These are phyloP conservation scores for Petrocephalus sullivani DNA, from an alignment of 2,797 vertebrate genomes.

Conservation along the genomic window DNA sequence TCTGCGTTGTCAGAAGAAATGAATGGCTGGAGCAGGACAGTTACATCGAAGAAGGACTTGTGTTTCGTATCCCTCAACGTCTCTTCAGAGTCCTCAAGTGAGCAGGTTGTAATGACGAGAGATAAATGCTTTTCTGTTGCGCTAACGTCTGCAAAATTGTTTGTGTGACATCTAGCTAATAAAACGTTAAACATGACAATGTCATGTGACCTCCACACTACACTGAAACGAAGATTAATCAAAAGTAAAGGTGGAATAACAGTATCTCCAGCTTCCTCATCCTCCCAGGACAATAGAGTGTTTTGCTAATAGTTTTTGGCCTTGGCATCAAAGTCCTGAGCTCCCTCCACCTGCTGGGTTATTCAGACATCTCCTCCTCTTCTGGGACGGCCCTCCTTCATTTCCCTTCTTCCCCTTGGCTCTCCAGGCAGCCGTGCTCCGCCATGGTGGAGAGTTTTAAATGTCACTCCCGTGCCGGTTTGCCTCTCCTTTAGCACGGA, in stretches of 20 bases:
- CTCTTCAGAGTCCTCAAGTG: not conserved
- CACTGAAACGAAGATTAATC: not conserved
- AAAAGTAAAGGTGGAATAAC: not conserved
- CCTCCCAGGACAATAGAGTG: not conserved
- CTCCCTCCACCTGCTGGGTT: not conserved
- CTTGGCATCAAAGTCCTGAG: not conserved
- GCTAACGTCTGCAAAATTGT: not conserved
- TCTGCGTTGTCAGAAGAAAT: not conserved
- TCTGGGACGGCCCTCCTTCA: not conserved
- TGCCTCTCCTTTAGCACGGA: not conserved
- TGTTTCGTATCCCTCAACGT: not conserved
- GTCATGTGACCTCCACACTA: not conserved
- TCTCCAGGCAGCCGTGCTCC: not conserved
- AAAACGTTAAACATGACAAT: not conserved
- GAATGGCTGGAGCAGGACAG: not conserved
- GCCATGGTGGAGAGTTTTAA: not conserved
- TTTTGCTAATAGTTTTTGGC: not conserved
- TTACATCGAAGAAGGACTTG: not conserved
- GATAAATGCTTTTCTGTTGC: not conserved
- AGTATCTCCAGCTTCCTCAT: not conserved
- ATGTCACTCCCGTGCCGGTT: not conserved
- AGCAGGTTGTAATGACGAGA: too few relatives aligned
- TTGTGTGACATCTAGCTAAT: not conserved
- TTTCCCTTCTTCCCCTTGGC: not conserved
- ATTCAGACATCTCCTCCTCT: not conserved